Percentiles rank a stretch among this genome's conserved stretches.
phyloP scores from a whole-genome alignment of 1,140 invertebrate genomes.

The Conus betulinus region DNA sequence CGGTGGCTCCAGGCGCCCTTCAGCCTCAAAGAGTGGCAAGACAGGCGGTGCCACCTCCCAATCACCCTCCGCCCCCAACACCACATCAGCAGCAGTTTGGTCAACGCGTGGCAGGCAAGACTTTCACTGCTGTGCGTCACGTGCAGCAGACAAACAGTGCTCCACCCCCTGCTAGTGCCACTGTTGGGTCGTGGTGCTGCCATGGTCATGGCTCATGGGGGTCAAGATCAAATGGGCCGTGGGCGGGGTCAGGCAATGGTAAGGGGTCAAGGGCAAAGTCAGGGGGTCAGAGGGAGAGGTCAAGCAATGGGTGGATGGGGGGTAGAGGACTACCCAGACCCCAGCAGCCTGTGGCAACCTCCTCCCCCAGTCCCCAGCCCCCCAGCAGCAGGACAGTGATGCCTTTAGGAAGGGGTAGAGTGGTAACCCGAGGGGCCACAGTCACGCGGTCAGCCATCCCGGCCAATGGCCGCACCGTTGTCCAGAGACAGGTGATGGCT shows the following conservation, averaged over 20 bases:
- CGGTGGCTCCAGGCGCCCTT: background rate
- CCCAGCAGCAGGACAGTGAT: conserved; percentile 1
- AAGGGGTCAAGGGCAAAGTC: background rate
- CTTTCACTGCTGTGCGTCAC: background rate
- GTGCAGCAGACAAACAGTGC: background rate
- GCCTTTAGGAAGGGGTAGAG: background rate
- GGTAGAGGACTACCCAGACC: background rate
- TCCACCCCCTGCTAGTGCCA: background rate
- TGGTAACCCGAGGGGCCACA: background rate
- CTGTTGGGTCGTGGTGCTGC: background rate
- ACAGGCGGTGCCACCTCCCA: background rate
- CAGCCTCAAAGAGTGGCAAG: background rate
- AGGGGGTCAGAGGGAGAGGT: background rate
- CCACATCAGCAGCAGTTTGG: background rate
- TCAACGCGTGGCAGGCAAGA: background rate
- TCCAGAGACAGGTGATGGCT: conserved; percentile 17
- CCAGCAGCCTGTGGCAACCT: background rate
- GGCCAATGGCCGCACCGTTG: background rate
- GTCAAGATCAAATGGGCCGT: background rate
- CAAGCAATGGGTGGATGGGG: background rate
- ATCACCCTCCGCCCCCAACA: background rate
- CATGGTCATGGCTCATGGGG: background rate
- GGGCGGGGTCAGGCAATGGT: background rate
- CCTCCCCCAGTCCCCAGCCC: background rate
- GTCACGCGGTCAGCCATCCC: background rate